phyloP scores from a whole-genome alignment of 2,797 vertebrate genomes.

The Steatocranus sp. region DNA sequence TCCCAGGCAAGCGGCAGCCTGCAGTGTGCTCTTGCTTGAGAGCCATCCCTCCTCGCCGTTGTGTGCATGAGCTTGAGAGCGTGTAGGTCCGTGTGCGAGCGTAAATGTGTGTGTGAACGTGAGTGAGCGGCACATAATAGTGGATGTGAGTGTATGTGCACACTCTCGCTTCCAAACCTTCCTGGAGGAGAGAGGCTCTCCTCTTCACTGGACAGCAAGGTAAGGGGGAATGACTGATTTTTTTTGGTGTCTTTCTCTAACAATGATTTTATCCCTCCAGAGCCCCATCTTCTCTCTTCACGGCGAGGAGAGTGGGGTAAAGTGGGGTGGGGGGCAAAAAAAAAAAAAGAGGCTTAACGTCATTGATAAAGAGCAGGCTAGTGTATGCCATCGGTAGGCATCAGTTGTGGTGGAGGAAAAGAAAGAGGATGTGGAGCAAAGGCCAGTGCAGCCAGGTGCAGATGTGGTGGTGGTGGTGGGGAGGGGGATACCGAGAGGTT shows the following conservation, averaged over 20 bases:
- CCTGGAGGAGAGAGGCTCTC: conserved; percentile 70
- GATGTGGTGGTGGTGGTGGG: conserved; percentile 32
- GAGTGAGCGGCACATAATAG: conserved; percentile 40
- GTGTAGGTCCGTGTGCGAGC: conserved; percentile 44
- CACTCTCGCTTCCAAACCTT: conserved; percentile 64
- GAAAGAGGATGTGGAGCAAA: conserved; percentile 43
- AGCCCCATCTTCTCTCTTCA: conserved; percentile 17
- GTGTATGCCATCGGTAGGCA: conserved; percentile 35
- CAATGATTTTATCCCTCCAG: conserved; percentile 39
- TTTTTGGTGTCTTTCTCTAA: conserved; percentile 14
- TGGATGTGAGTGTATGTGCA: conserved; percentile 53
- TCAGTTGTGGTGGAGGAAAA: conserved; percentile 44
- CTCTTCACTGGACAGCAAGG: conserved; percentile 72
- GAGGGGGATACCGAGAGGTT: neutral
- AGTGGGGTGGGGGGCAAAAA: neutral
- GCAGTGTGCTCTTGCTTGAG: conserved; percentile 76
- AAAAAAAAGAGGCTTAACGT: conserved; percentile 52
- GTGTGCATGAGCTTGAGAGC: conserved; percentile 38
- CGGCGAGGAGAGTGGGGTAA: conserved; percentile 21
- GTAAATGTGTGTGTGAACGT: conserved; percentile 37
- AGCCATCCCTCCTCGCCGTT: conserved; percentile 59
- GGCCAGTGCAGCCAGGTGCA: conserved; percentile 62
- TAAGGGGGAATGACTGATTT: conserved; percentile 58
- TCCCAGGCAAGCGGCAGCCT: conserved; percentile 86
- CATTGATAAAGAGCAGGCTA: conserved; percentile 68